A percentile compares a stretch with the other conserved stretches of the same genome.
Evolutionary conservation across 2,888 invertebrate species (phyloP).

Genomic region (Polyommatus icarus): DNA sequence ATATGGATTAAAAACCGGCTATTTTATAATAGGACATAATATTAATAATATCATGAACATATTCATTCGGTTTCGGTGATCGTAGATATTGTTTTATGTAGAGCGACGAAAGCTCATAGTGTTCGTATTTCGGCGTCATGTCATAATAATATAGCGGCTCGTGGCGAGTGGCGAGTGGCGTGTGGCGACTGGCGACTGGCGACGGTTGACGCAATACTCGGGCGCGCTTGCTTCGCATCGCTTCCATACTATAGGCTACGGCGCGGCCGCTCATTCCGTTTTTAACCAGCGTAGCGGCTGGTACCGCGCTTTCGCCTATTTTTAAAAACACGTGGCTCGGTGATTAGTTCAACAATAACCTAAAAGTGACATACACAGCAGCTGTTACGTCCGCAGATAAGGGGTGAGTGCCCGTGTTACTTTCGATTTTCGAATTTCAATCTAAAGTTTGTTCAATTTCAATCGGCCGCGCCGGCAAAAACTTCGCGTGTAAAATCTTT

Average conservation of each 20-base stretch:
- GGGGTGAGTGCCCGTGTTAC: slow-evolving; percentile 44
- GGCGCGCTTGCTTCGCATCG: slow-evolving; percentile 48
- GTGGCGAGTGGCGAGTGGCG: slow-evolving; percentile 34
- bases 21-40: too few species aligned
- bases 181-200: slow-evolving; percentile 35
- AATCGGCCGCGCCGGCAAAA: background rate
- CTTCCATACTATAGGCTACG: slow-evolving; percentile 38
- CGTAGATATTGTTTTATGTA: too few species aligned
- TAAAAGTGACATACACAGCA: slow-evolving; percentile 40
- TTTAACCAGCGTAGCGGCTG: slow-evolving; percentile 57
- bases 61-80: too few species aligned
- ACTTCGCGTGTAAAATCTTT: slow-evolving; percentile 7
- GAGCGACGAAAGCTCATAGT: too few species aligned
- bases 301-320: slow-evolving; percentile 54
- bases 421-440: slow-evolving; percentile 22
- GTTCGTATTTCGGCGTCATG: slow-evolving; percentile 26
- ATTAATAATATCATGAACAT: too few species aligned
- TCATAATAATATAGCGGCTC: slow-evolving; percentile 33
- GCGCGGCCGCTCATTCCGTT: slow-evolving; percentile 59
- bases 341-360: slow-evolving; percentile 54
- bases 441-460: background rate
- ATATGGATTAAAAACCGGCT: too few species aligned
- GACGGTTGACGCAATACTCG: slow-evolving; percentile 56
- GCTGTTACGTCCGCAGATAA: slow-evolving; percentile 36
- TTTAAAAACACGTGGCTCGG: slow-evolving; percentile 67